phyloP scores from a whole-genome alignment of 2,888 invertebrate genomes.

The Catonia carolina region DNA sequence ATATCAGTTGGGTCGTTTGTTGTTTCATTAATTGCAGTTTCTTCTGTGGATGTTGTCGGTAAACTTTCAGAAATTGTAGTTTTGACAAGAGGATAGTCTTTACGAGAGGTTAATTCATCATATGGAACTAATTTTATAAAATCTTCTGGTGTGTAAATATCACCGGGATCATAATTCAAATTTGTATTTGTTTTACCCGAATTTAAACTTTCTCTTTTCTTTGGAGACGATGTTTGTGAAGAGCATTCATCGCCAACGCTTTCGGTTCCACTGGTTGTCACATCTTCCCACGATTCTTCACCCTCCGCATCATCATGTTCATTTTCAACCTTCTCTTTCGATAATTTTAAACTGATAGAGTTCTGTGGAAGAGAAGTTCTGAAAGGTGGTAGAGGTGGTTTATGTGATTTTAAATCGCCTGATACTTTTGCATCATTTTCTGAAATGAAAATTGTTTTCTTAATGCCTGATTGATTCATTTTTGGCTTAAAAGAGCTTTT shows the following conservation, averaged over 20 bases:
- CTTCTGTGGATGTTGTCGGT: too few relatives aligned
- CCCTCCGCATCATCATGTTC: slow-evolving; percentile 16
- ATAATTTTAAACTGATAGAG: not conserved
- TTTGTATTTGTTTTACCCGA: not conserved
- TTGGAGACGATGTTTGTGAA: not conserved
- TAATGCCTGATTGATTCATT: too few relatives aligned
- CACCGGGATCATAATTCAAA: not conserved
- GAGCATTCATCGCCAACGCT: slow-evolving; percentile 18
- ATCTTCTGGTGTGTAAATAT: not conserved
- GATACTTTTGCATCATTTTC: too few relatives aligned
- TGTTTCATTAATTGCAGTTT: too few relatives aligned
- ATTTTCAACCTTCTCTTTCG: too few relatives aligned
- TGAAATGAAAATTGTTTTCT: too few relatives aligned
- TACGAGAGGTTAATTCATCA: too few relatives aligned
- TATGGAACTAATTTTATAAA: not conserved
- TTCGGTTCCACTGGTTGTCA: slow-evolving; percentile 21
- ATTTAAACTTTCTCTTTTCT: not conserved
- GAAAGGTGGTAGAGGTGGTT: slow-evolving; percentile 22
- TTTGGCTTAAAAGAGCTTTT: too few relatives aligned
- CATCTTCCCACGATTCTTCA: slow-evolving; percentile 25
- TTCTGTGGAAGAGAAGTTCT: not conserved
- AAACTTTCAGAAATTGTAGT: too few relatives aligned
- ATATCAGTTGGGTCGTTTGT: too few relatives aligned
- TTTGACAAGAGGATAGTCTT: too few relatives aligned
- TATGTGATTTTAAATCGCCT: not conserved